Conservation (phyloP, 2,797 vertebrate genomes). For the Adelosebastes latens region DNA sequence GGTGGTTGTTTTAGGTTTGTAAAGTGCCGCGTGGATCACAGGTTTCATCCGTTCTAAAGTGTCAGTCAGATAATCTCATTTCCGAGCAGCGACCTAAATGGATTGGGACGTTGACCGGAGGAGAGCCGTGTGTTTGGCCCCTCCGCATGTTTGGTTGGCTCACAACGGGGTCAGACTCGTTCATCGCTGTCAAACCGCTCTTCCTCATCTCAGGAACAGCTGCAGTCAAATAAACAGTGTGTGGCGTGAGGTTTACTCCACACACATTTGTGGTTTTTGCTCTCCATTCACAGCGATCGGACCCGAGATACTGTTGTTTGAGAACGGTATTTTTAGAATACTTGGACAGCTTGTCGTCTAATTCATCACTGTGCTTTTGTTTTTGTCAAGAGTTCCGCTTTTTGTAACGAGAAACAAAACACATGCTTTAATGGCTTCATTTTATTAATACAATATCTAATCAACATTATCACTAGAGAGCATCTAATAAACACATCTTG, state of each 20-base stretch:
- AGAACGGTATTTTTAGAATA: constrained; percentile 63
- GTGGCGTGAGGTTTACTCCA: constrained; percentile 61
- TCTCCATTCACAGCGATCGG: constrained; percentile 19
- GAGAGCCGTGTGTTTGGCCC: constrained; percentile 67
- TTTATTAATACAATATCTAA: neutral
- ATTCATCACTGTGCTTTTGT: constrained; percentile 38
- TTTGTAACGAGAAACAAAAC: constrained; percentile 25
- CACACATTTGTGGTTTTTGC: constrained; percentile 50
- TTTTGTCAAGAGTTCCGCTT: neutral
- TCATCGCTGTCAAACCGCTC: constrained; percentile 38
- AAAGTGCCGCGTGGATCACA: constrained; percentile 34
- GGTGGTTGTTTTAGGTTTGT: constrained; percentile 41
- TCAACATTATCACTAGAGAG: constrained; percentile 43
- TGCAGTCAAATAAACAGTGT: constrained; percentile 75
- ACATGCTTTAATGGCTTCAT: constrained; percentile 3
- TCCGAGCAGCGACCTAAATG: constrained; percentile 72
- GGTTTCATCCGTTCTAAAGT: constrained; percentile 54
- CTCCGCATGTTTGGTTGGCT: constrained; percentile 61
- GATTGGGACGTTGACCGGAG: constrained; percentile 55
- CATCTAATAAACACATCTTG: neutral
- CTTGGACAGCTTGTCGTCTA: constrained; percentile 1
- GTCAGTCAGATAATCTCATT: constrained; percentile 71
- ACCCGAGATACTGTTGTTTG: constrained; percentile 48
- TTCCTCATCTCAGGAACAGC: constrained; percentile 65
- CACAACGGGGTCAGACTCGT: constrained; percentile 68